Evolutionary conservation across 2,888 invertebrate genomes (phyloP).

Genomic region (Drosophila siamana): DNA sequence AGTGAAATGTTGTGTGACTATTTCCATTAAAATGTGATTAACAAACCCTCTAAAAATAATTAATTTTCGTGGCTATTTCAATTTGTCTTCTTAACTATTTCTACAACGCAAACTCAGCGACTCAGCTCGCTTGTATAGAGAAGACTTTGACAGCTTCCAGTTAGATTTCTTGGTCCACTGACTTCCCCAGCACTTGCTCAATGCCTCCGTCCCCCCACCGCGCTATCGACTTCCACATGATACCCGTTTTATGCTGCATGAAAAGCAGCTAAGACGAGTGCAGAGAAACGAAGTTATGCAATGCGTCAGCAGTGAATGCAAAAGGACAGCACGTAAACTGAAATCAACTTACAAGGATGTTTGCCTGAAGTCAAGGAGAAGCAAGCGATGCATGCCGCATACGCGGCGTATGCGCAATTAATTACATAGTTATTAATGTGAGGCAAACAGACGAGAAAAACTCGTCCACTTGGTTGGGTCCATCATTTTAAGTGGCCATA

Average conservation of each 20-base stretch:
- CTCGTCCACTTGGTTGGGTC: constrained; percentile 28
- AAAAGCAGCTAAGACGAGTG: constrained; percentile 23
- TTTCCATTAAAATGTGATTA: too few relatives aligned
- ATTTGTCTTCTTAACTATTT: not conserved
- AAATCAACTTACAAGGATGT: constrained; percentile 31
- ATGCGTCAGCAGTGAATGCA: constrained; percentile 41
- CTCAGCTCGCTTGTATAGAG: not conserved
- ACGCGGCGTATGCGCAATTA: constrained; percentile 72
- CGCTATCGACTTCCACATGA: constrained; percentile 13
- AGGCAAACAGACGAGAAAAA: constrained; percentile 35
- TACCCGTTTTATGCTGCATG: constrained; percentile 1
- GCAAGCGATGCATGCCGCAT: constrained; percentile 25
- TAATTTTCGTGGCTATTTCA: not conserved
- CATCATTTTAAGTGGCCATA: constrained; percentile 69
- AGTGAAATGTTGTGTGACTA: too few relatives aligned
- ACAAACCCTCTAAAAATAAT: not conserved
- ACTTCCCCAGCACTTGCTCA: not conserved
- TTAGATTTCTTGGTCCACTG: not conserved
- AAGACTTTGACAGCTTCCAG: not conserved
- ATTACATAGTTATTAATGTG: constrained; percentile 59
- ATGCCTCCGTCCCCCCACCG: too few relatives aligned
- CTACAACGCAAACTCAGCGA: too few relatives aligned
- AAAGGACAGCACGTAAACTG: constrained; percentile 15
- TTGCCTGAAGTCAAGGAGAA: constrained; percentile 19
- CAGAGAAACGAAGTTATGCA: constrained; percentile 39